Conservation (phyloP, 2,888 invertebrate genomes). For the Erebia aethiops region DNA sequence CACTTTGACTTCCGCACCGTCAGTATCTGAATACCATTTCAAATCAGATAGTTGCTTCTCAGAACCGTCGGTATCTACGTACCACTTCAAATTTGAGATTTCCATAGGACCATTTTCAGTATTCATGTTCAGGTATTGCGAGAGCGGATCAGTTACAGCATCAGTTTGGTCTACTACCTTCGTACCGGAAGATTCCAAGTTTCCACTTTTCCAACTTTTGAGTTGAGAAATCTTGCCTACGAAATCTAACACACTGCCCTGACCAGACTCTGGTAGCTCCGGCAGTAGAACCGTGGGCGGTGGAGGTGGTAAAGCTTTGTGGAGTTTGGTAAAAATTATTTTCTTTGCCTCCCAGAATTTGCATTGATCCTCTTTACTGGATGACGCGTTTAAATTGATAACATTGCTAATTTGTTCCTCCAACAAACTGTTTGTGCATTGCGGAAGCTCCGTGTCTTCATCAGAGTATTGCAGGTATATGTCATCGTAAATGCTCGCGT, state of each 20-base stretch:
- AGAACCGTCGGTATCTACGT: constrained; percentile 68
- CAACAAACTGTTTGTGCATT: constrained; percentile 69
- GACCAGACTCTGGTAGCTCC: constrained; percentile 66
- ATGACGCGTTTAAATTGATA: constrained; percentile 76
- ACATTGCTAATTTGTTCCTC: constrained; percentile 81
- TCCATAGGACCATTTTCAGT: constrained; percentile 69
- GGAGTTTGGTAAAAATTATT: constrained; percentile 68
- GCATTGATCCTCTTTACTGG: constrained; percentile 73
- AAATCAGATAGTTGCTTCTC: constrained; percentile 70
- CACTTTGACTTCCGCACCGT: constrained; percentile 67
- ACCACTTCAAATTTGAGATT: constrained; percentile 76
- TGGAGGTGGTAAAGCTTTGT: constrained; percentile 67
- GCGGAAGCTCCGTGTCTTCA: constrained; percentile 82
- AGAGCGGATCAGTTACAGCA: constrained; percentile 67
- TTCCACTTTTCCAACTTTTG: constrained; percentile 74
- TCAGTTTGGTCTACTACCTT: constrained; percentile 74
- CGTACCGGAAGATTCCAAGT: constrained; percentile 69
- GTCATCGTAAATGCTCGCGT: constrained; percentile 73
- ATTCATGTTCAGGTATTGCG: constrained; percentile 69
- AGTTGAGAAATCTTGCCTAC: constrained; percentile 73
- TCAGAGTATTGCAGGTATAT: constrained; percentile 83
- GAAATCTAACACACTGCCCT: constrained; percentile 69
- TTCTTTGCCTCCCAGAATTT: constrained; percentile 75
- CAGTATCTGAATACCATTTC: constrained; percentile 74
- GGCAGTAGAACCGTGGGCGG: constrained; percentile 64